These are phyloP conservation scores for Phyllostomus discolor DNA, from an alignment of 2,113 vertebrate genomes.

Conservation along the genomic window DNA sequence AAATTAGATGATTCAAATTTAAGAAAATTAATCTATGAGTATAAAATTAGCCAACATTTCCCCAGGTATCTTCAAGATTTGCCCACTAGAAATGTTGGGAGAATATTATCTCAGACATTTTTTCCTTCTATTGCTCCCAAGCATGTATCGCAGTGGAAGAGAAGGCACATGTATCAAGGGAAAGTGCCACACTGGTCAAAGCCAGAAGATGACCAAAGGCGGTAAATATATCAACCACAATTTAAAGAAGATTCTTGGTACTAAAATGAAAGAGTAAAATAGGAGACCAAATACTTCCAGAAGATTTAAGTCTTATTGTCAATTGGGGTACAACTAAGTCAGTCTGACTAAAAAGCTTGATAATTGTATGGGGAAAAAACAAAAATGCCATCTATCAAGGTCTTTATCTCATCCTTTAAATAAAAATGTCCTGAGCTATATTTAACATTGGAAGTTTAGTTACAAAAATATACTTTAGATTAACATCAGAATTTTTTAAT, in stretches of 20 bases:
- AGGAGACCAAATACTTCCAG: neutral
- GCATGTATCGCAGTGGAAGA: neutral
- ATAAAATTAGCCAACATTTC: constrained; percentile 57
- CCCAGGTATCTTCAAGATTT: constrained; percentile 56
- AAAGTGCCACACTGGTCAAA: neutral
- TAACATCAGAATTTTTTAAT: neutral
- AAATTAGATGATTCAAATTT: constrained; percentile 41
- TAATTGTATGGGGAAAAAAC: neutral
- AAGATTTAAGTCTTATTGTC: neutral
- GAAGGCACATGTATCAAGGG: neutral
- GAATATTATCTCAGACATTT: constrained; percentile 27
- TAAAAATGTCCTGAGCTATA: neutral
- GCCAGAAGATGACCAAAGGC: constrained; percentile 12
- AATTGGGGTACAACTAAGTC: constrained; percentile 8
- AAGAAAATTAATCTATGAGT: constrained; percentile 41
- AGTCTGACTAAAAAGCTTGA: constrained; percentile 10
- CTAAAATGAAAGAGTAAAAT: neutral
- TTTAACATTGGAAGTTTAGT: constrained; percentile 61
- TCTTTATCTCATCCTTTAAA: neutral
- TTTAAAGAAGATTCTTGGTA: neutral
- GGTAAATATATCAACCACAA: neutral
- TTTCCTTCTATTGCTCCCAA: constrained; percentile 33
- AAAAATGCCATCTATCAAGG: constrained; percentile 3
- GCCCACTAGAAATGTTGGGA: neutral
- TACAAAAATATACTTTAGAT: constrained; percentile 26